Evolutionary conservation across 2,797 vertebrate species (phyloP).

Genomic region (Botia kubotai): DNA sequence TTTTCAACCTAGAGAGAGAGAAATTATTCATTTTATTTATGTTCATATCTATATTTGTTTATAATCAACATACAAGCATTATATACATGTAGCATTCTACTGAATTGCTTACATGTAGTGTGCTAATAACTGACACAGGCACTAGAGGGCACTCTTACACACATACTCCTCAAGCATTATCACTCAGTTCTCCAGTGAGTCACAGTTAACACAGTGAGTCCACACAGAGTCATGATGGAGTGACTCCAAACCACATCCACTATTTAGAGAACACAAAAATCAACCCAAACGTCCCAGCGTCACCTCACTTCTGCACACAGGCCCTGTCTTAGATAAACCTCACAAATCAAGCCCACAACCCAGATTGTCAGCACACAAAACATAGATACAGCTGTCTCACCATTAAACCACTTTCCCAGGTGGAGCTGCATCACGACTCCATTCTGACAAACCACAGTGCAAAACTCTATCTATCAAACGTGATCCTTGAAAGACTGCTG

Average conservation of each 20-base stretch:
- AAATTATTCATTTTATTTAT: neutral
- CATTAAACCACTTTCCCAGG: neutral
- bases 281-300: neutral
- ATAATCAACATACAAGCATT: too few species aligned
- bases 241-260: slow-evolving; percentile 10
- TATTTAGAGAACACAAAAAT: neutral
- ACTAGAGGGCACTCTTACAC: slow-evolving; percentile 27
- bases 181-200: neutral
- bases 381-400: neutral
- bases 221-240: neutral
- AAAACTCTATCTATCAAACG: neutral
- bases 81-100: too few species aligned
- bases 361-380: neutral
- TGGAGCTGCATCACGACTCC: neutral
- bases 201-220: too few species aligned
- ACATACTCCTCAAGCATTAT: neutral
- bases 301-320: neutral
- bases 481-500: neutral
- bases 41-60: neutral
- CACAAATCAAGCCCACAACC: neutral
- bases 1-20: slow-evolving; percentile 80
- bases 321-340: neutral
- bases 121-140: neutral
- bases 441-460: neutral
- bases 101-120: too few species aligned